These are phyloP conservation scores for Corvus moneduloides DNA, from an alignment of 2,113 vertebrate genomes.

Conservation along the genomic window DNA sequence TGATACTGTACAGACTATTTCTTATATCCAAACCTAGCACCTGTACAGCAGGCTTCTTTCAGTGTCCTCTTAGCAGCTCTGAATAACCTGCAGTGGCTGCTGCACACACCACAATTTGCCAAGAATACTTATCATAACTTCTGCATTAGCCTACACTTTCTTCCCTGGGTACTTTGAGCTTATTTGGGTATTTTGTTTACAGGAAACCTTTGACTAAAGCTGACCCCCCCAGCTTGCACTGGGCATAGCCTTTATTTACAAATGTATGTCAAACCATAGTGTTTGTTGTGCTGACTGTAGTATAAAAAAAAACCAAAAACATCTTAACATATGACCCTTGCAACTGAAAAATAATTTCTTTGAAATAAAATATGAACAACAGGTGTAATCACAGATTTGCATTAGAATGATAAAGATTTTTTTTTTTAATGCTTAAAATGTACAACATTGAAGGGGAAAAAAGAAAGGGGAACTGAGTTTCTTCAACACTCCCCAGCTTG, in stretches of 20 bases:
- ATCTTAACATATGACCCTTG: neutral
- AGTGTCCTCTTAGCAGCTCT: neutral
- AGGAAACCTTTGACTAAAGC: conserved; percentile 2
- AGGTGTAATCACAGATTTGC: neutral
- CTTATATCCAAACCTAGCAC: conserved; percentile 21
- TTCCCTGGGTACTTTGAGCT: neutral
- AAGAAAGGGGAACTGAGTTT: neutral
- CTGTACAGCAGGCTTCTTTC: conserved; percentile 24
- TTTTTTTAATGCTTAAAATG: neutral
- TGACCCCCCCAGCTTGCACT: conserved; percentile 15
- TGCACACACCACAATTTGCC: neutral
- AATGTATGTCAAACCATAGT: neutral
- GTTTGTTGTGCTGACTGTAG: neutral
- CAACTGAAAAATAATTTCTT: neutral
- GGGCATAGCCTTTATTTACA: conserved; percentile 27
- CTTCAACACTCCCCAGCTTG: neutral
- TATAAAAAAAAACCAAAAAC: fast-evolving
- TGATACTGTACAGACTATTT: conserved; percentile 66
- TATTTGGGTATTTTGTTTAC: conserved; percentile 21
- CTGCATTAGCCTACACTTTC: neutral
- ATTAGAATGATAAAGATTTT: neutral
- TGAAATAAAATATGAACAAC: neutral
- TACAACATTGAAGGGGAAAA: neutral
- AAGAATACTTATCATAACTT: neutral
- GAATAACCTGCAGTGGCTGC: neutral